phyloP scores from a whole-genome alignment of 2,797 vertebrate species.

The Eulemur albifrons region DNA sequence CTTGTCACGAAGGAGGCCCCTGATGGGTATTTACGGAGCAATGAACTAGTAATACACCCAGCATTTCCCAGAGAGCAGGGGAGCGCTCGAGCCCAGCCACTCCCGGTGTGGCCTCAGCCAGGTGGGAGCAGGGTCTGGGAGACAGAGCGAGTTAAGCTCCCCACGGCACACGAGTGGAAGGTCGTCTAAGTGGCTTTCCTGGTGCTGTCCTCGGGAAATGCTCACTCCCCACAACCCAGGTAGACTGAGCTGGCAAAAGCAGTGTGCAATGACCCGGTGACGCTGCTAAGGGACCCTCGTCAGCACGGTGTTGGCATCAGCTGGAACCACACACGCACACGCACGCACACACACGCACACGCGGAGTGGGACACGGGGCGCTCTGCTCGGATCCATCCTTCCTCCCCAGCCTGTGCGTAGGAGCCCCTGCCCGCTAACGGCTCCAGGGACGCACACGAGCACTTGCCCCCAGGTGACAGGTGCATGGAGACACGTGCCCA shows the following conservation, averaged over 20 bases:
- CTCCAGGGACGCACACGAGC: background rate
- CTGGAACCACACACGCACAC: fast-evolving
- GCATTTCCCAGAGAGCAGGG: background rate
- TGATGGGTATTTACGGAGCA: background rate
- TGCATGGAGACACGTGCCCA: fast-evolving
- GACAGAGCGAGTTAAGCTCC: background rate
- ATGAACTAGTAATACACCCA: background rate
- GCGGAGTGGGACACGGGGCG: background rate
- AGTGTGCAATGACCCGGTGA: background rate
- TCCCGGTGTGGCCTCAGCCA: background rate
- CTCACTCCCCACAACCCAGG: too few relatives aligned
- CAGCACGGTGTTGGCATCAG: fast-evolving
- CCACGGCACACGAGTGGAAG: fast-evolving
- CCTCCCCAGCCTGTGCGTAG: too few relatives aligned
- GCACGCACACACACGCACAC: too few relatives aligned
- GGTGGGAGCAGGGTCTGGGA: too few relatives aligned
- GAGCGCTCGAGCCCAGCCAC: background rate
- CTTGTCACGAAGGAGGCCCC: background rate
- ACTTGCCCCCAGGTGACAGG: fast-evolving
- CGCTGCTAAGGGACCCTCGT: background rate
- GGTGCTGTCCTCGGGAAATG: fast-evolving
- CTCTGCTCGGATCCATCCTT: background rate
- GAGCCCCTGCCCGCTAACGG: background rate
- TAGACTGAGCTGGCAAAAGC: background rate
- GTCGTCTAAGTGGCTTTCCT: fast-evolving